These are phyloP conservation scores for Griposia aprilina DNA, from an alignment of 2,888 invertebrate species.

Conservation along the genomic window DNA sequence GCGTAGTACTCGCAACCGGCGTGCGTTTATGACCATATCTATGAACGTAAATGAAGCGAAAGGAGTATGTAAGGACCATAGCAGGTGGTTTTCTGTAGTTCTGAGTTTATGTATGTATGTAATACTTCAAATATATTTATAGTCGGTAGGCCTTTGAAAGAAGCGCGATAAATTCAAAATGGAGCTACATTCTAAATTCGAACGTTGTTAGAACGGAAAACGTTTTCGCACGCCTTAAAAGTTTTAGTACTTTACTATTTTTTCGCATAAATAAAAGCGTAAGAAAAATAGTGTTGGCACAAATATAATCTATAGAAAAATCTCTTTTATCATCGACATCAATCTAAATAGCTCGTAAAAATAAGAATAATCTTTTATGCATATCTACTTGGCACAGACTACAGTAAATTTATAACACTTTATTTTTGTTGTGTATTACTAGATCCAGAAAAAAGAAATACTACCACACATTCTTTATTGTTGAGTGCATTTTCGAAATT, in stretches of 20 bases:
- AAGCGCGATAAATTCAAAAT: neutral
- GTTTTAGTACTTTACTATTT: neutral
- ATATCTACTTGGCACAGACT: conserved; percentile 33
- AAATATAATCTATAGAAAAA: conserved; percentile 17
- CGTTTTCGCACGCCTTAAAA: neutral
- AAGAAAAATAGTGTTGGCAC: conserved; percentile 9
- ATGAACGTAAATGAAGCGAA: no score
- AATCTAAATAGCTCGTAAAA: conserved; percentile 22
- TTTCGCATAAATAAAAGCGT: neutral
- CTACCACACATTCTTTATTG: conserved; percentile 19
- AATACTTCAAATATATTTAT: no score
- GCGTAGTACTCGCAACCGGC: no score
- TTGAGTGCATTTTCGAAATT: conserved; percentile 23
- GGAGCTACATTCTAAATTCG: conserved; percentile 17
- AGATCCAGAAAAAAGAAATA: conserved; percentile 9
- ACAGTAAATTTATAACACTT: neutral
- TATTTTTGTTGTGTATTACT: conserved; percentile 22
- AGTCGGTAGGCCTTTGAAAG: no score
- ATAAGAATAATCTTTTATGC: conserved; percentile 29
- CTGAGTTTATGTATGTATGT: no score
- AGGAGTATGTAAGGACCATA: no score
- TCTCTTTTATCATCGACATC: conserved; percentile 31
- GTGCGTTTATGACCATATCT: no score
- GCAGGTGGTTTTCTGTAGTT: no score
- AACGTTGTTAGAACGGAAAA: conserved; percentile 2